Conservation (phyloP, 2,113 vertebrate species). For the Paratilapia polleni region DNA sequence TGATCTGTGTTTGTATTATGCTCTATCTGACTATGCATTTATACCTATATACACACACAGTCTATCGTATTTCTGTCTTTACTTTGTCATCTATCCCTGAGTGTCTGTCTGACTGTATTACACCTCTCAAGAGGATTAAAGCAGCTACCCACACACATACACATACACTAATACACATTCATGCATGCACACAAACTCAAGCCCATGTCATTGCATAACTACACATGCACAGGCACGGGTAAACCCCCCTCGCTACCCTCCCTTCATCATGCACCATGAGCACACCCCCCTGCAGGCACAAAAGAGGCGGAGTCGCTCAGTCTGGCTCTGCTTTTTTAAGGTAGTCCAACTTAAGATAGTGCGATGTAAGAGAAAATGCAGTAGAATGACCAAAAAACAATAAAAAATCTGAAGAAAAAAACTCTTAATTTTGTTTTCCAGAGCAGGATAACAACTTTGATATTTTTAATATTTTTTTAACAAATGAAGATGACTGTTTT, state of each 20-base stretch:
- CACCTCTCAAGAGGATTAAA: conserved; percentile 74
- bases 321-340: conserved; percentile 51
- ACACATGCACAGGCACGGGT: conserved; percentile 82
- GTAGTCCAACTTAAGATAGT: conserved; percentile 61
- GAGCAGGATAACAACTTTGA: not conserved
- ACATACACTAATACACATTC: conserved; percentile 16
- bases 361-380: not conserved
- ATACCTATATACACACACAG: not conserved
- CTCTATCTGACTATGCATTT: not conserved
- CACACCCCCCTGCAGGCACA: conserved; percentile 74
- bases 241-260: conserved; percentile 34
- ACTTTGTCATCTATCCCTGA: conserved; percentile 47
- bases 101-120: conserved; percentile 68
- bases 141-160: conserved; percentile 30
- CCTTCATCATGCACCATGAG: conserved; percentile 72
- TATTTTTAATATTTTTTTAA: not conserved
- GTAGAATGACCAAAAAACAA: not conserved
- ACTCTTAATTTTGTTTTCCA: not conserved
- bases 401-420: no score
- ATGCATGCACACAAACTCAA: conserved; percentile 44
- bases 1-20: not conserved
- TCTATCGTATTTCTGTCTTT: conserved; percentile 43
- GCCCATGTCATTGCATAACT: conserved; percentile 81
- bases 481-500: not conserved
- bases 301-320: conserved; percentile 58